These are phyloP conservation scores for Molossus alvarezi DNA, from an alignment of 2,797 vertebrate species.

Conservation along the genomic window DNA sequence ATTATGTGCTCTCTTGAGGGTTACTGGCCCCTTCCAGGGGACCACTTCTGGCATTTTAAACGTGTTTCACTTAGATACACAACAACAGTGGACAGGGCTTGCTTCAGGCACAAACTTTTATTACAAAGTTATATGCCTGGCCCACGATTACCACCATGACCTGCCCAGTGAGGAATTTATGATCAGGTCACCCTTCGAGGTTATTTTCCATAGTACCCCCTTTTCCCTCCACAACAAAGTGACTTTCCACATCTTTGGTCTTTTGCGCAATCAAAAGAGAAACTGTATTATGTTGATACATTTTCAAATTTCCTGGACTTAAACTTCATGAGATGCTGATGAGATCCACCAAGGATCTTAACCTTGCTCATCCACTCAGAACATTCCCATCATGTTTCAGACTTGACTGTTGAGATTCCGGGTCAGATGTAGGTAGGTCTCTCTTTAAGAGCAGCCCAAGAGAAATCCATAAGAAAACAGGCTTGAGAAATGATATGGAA, in stretches of 20 bases:
- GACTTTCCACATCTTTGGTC: not conserved
- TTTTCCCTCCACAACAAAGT: not conserved
- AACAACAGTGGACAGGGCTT: not conserved
- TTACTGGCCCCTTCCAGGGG: too few relatives aligned
- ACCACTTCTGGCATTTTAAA: not conserved
- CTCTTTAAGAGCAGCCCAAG: not conserved
- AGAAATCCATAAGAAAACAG: not conserved
- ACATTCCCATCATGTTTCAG: not conserved
- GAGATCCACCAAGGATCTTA: not conserved
- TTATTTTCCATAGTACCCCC: not conserved
- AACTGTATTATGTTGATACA: not conserved
- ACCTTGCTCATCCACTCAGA: not conserved
- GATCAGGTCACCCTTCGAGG: not conserved
- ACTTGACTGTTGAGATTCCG: not conserved
- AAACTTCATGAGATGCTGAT: not conserved
- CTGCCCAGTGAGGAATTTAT: not conserved
- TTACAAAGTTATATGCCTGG: not conserved
- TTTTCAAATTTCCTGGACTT: not conserved
- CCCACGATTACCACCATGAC: not conserved
- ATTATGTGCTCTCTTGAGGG: not conserved
- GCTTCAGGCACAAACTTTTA: not conserved
- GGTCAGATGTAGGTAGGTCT: not conserved
- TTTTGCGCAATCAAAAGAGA: not conserved
- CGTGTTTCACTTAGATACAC: not conserved
- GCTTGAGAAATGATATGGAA: not conserved